Conservation (phyloP, 1,140 invertebrate species). For the Triops cancriformis region DNA sequence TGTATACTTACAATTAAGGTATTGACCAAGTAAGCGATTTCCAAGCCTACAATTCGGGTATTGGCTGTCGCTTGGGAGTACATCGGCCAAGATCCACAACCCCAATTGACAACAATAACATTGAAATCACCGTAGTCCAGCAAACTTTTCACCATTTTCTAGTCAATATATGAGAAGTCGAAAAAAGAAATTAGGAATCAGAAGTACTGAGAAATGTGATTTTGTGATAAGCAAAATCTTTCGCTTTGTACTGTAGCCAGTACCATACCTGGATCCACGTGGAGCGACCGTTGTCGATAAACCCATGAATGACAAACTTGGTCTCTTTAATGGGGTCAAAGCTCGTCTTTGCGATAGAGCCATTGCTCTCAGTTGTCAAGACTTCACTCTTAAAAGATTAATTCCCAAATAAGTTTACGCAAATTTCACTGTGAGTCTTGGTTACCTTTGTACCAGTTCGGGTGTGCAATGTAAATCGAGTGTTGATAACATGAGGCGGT, state of each 20-base stretch:
- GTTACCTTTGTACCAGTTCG: conserved; percentile 49
- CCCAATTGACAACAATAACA: conserved; percentile 76
- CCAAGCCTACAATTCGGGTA: conserved; percentile 65
- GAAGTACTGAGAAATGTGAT: no score
- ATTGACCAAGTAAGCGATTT: conserved; percentile 68
- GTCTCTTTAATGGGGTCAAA: conserved; percentile 62
- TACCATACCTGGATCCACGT: conserved; percentile 65
- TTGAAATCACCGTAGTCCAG: conserved; percentile 69
- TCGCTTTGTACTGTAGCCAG: not conserved
- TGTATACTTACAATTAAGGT: conserved; percentile 49
- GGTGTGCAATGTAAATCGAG: conserved; percentile 66
- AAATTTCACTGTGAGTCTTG: not conserved
- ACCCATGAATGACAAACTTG: conserved; percentile 79
- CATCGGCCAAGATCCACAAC: conserved; percentile 65
- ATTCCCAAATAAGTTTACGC: no score
- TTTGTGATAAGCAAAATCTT: no score
- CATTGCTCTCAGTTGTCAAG: conserved; percentile 56
- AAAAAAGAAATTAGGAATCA: no score
- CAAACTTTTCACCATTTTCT: conserved; percentile 67
- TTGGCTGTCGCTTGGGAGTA: conserved; percentile 46
- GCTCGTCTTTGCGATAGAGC: conserved; percentile 61
- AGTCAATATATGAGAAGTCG: no score
- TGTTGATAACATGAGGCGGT: conserved; percentile 68
- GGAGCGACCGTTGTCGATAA: conserved; percentile 75
- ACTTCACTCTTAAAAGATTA: conserved; percentile 49